Conservation (phyloP, 2,888 invertebrate species). For the Pachymerium ferrugineum region DNA sequence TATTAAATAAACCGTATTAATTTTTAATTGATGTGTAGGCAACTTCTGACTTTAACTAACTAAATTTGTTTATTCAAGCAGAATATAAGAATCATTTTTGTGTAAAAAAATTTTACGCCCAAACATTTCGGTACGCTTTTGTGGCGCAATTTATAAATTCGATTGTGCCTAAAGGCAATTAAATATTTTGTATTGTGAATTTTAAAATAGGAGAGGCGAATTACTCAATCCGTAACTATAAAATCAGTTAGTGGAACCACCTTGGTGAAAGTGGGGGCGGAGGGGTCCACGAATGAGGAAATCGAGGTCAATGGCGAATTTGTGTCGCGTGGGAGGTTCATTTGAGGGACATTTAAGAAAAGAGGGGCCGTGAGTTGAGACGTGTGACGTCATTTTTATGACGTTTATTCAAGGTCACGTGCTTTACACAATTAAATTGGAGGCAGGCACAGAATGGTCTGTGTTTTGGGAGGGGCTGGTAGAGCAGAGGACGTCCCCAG, state of each 20-base stretch:
- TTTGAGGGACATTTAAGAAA: neutral
- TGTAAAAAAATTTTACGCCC: no score
- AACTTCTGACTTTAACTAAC: no score
- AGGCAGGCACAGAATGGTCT: constrained; percentile 1
- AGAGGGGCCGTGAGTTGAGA: neutral
- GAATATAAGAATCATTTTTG: no score
- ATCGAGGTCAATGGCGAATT: constrained; percentile 21
- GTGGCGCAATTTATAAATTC: no score
- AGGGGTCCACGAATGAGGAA: constrained; percentile 7
- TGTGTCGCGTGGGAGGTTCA: constrained; percentile 13
- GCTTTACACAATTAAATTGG: neutral
- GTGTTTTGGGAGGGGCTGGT: neutral
- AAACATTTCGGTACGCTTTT: no score
- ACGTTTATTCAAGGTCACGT: constrained; percentile 13
- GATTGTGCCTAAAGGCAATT: no score
- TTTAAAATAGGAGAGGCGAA: neutral
- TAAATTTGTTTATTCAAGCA: no score
- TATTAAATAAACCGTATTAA: neutral
- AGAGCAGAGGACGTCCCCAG: constrained; percentile 5
- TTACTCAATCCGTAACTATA: neutral
- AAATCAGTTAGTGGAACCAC: neutral
- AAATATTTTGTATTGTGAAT: neutral
- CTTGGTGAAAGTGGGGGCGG: constrained; percentile 3
- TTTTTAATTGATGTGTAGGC: neutral
- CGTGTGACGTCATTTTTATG: neutral